A percentile compares a stretch with the other conserved stretches of the same genome.
phyloP scores from a whole-genome alignment of 2,113 vertebrate genomes.

The Bungarus multicinctus region DNA sequence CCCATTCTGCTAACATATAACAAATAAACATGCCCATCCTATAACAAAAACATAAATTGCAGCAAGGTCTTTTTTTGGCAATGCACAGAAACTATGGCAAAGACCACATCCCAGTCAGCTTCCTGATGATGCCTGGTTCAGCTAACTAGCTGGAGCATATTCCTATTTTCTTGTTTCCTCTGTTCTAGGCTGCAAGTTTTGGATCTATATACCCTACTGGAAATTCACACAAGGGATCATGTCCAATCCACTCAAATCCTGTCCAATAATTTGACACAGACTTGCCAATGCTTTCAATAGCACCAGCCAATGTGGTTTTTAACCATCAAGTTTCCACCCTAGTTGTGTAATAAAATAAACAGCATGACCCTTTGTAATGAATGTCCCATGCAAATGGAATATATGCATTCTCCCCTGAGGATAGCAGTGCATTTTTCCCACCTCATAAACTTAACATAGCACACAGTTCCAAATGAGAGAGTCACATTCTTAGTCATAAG shows the following conservation, averaged over 20 bases:
- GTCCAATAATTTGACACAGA: background rate
- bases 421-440: background rate
- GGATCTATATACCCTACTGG: background rate
- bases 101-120: background rate
- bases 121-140: background rate
- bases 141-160: background rate
- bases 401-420: background rate
- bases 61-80: conserved; percentile 1
- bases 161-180: background rate
- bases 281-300: background rate
- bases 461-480: background rate
- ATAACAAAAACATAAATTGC: background rate
- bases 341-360: background rate
- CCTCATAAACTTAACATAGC: background rate
- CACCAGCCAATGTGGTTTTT: background rate
- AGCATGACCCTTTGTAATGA: background rate
- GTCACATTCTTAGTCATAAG: background rate
- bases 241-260: background rate
- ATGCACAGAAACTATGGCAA: background rate
- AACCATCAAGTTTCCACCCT: background rate
- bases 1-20: background rate
- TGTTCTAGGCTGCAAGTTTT: background rate
- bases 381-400: background rate
- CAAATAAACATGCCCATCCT: background rate
- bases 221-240: background rate